Conservation (phyloP, 2,797 vertebrate genomes). For the Crenuchus spilurus region DNA sequence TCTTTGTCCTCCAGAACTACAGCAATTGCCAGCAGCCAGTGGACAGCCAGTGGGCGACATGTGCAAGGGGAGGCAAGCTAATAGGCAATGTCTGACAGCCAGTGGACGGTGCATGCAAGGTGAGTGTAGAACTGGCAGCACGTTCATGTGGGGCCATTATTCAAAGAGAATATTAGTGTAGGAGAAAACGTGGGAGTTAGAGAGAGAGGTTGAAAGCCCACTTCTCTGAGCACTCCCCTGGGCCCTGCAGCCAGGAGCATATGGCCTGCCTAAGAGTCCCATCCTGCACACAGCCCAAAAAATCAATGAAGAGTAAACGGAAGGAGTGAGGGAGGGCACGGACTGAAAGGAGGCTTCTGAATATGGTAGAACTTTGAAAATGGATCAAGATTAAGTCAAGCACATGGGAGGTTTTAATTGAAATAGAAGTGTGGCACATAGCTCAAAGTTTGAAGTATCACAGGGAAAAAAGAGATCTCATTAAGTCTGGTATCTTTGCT, state of each 20-base stretch:
- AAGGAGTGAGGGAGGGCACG: not conserved
- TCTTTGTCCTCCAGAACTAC: not conserved
- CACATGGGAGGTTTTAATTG: conserved; percentile 13
- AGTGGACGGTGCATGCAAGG: not conserved
- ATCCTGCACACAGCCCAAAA: conserved; percentile 9
- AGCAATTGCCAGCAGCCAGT: not conserved
- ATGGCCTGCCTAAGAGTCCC: conserved; percentile 28
- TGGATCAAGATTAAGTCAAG: conserved; percentile 11
- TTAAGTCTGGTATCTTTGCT: conserved; percentile 11
- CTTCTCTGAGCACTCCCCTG: conserved; percentile 21
- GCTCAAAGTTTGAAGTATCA: conserved; percentile 4
- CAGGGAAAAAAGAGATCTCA: not conserved
- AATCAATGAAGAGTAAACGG: conserved; percentile 42
- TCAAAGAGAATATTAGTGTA: conserved; percentile 12
- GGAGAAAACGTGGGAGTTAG: conserved; percentile 10
- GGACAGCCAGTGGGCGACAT: not conserved
- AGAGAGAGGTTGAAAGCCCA: conserved; percentile 16
- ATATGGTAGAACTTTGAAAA: conserved; percentile 12
- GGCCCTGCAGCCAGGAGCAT: conserved; percentile 22
- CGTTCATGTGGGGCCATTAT: conserved; percentile 11
- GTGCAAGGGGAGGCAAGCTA: not conserved
- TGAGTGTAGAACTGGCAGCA: not conserved
- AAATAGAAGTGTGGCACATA: conserved; percentile 11
- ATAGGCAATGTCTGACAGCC: not conserved
- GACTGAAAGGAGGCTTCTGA: not conserved